Percentiles rank a stretch among this genome's conserved stretches.
phyloP scores from a whole-genome alignment of 2,888 invertebrate species.

The Heliconius sara region DNA sequence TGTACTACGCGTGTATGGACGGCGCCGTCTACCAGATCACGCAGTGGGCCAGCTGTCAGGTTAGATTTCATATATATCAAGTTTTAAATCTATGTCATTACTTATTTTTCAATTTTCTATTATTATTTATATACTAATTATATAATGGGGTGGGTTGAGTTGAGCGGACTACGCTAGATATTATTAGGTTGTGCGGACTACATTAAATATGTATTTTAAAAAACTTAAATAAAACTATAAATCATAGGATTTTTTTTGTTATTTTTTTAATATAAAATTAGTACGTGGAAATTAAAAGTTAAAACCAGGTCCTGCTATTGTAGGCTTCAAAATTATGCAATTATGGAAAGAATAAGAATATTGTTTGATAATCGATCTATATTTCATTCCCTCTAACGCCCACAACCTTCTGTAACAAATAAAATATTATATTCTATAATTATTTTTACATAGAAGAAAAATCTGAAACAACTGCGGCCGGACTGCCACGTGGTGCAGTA shows the following conservation, averaged over 20 bases:
- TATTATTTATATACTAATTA: no score
- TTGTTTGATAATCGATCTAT: no score
- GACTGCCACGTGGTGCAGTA: constrained; percentile 96
- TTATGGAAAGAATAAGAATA: neutral
- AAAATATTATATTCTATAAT: neutral
- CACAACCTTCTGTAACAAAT: neutral
- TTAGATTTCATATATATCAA: constrained; percentile 53
- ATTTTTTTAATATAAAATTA: no score
- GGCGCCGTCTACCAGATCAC: constrained; percentile 97
- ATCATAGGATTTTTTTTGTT: no score
- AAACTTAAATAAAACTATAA: no score
- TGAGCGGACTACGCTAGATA: no score
- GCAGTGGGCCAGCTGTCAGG: constrained; percentile 98
- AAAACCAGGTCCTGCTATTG: neutral
- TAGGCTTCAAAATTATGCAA: neutral
- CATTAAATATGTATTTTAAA: no score
- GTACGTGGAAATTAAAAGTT: no score
- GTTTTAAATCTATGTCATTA: no score
- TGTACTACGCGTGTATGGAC: constrained; percentile 98
- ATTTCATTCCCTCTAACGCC: neutral
- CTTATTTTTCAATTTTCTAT: no score
- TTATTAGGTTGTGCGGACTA: no score
- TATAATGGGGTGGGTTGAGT: no score
- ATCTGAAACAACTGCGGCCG: constrained; percentile 89
- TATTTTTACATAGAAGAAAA: constrained; percentile 69